phyloP scores from a whole-genome alignment of 2,113 vertebrate species.

The Coturnix japonica region DNA sequence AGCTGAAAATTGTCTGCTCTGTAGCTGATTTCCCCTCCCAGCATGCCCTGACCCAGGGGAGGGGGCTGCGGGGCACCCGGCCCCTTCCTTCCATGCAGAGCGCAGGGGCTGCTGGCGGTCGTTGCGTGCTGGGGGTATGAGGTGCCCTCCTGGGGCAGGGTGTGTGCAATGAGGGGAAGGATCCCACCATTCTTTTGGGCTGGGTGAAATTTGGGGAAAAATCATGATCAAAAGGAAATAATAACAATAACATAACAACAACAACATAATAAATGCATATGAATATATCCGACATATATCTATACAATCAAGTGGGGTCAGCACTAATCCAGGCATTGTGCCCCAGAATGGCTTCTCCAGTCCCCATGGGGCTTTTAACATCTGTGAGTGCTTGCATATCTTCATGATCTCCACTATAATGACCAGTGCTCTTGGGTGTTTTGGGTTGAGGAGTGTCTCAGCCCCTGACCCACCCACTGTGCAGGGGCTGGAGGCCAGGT shows the following conservation, averaged over 20 bases:
- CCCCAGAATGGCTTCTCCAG: neutral
- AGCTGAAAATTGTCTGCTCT: conserved; percentile 99
- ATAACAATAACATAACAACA: neutral
- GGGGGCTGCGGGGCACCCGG: conserved; percentile 78
- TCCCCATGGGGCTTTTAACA: accelerated
- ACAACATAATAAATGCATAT: neutral
- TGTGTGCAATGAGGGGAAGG: conserved; percentile 14
- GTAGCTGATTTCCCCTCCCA: conserved; percentile 94
- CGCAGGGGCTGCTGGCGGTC: neutral
- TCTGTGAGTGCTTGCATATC: neutral
- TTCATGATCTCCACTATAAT: neutral
- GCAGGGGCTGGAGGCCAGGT: neutral
- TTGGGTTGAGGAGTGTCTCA: neutral
- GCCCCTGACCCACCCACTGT: neutral
- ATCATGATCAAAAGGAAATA: neutral
- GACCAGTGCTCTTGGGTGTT: neutral
- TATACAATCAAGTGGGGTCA: neutral
- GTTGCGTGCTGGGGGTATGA: neutral
- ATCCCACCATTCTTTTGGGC: neutral
- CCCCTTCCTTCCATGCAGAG: conserved; percentile 66
- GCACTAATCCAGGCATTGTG: neutral
- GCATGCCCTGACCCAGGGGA: conserved; percentile 86
- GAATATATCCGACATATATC: neutral
- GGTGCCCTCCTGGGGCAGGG: conserved; percentile 6
- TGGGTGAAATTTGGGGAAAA: neutral